Evolutionary conservation across 2,113 vertebrate species (phyloP), one percentile per base, ranked within the genome.

Genomic region (Phainopepla nitens): DNA sequence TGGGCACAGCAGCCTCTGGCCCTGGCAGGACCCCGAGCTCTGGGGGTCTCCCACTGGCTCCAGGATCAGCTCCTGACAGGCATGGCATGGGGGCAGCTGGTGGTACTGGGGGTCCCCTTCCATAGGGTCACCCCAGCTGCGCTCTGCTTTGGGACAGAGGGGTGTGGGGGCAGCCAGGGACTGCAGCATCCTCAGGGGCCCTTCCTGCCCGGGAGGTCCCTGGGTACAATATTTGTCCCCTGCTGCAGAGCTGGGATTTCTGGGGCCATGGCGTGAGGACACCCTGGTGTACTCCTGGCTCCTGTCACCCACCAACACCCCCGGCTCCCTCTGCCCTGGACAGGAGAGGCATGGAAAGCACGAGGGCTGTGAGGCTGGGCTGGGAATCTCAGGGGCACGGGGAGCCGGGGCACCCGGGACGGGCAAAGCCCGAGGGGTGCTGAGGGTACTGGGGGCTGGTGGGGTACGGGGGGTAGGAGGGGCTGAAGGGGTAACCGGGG

Each of bases 261-360:
- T 53, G 29, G 6, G 25, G 21, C 50, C 0, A 0, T 10, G 22
- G 23, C 0, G 0, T 36, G 39, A 39, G 45, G n/a, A 15, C 61
- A 53, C 14, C 4, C 53, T 22, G 70, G 24, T 24, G 13, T 35
- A 8, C 7, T 25, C 14, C 53, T 45, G 36, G 10, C 20, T 45
- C 16, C 53, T 54, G 70, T 47, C n/a, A 27, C n/a, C 24, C 54
- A 33, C 4, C 7, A 10, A 27, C 61, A 54, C 3, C 9, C 24
- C 3, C 13, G 45, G n/a, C 33, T 75, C 16, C n/a, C 45, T 6
- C 39, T 53, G 45, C 29, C n/a, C 39, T 25, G 60, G 20, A 15
- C 0, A 2, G 24, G 39, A 50, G 45, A 53, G 20, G 20, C 39
- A 12, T 3, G 9, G n/a, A n/a, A 44, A 60, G 51, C 60, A 18